Conservation (phyloP, 2,888 invertebrate genomes). For the Nomada fabriciana region DNA sequence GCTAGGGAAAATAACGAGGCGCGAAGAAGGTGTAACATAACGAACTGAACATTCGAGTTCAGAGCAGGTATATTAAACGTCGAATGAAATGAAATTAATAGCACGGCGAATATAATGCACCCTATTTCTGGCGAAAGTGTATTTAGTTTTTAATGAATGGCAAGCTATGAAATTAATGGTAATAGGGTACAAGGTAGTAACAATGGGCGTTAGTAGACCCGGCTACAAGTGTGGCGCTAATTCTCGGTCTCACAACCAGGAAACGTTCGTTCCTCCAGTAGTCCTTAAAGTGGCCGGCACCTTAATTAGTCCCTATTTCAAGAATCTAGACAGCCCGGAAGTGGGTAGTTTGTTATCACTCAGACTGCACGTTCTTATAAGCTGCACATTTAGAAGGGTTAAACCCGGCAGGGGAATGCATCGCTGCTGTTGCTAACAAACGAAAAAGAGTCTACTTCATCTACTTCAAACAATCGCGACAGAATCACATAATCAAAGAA, state of each 20-base stretch:
- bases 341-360: constrained; percentile 24
- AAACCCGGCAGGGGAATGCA: not conserved
- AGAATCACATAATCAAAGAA: no score
- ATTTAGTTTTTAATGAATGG: not conserved
- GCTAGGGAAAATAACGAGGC: no score
- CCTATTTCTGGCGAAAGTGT: no score
- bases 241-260: not conserved
- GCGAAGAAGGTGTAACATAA: no score
- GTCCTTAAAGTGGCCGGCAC: constrained; percentile 27
- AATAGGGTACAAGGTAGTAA: not conserved
- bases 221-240: not conserved
- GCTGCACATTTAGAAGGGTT: not conserved
- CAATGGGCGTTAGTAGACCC: not conserved
- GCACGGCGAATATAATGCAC: no score
- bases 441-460: no score
- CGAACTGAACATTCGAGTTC: no score
- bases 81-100: no score
- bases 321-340: constrained; percentile 11
- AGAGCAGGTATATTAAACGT: no score
- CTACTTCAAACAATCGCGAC: no score
- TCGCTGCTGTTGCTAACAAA: not conserved
- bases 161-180: not conserved
- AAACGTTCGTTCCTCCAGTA: not conserved
- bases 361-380: constrained; percentile 15
- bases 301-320: constrained; percentile 41